Conservation (phyloP, 2,113 vertebrate genomes). For the Grallaria varia region DNA sequence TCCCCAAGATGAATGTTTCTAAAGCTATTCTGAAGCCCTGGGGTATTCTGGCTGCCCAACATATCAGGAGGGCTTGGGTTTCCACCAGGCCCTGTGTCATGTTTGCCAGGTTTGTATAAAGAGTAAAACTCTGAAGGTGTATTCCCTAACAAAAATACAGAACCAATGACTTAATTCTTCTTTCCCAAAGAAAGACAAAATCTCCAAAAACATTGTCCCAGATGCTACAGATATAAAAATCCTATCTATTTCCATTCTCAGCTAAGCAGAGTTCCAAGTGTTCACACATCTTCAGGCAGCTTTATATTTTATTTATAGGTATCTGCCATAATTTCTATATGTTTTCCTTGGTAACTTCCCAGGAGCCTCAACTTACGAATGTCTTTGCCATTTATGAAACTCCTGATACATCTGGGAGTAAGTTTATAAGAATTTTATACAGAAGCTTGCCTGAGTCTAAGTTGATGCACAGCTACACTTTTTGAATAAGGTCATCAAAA, state of each 20-base stretch:
- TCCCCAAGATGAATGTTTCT: background rate
- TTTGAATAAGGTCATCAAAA: background rate
- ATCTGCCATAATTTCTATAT: background rate
- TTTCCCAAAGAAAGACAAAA: background rate
- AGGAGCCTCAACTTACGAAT: background rate
- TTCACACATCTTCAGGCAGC: background rate
- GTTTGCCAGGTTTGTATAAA: background rate
- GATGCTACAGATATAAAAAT: background rate
- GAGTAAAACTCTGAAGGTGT: accelerated
- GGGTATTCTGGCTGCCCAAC: background rate
- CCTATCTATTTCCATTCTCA: background rate
- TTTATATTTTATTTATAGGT: background rate
- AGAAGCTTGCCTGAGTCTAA: background rate
- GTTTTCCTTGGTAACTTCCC: background rate
- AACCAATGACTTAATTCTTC: background rate
- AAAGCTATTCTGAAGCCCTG: background rate
- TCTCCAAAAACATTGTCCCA: background rate
- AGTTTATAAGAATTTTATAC: background rate
- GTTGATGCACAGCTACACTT: background rate
- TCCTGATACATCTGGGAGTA: background rate
- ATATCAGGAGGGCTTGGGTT: background rate
- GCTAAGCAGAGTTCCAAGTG: background rate
- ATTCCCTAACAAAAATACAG: background rate
- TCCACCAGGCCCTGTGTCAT: background rate
- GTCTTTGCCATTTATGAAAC: background rate